These are phyloP conservation scores for Pica pica DNA, from an alignment of 2,113 vertebrate species.

Conservation along the genomic window DNA sequence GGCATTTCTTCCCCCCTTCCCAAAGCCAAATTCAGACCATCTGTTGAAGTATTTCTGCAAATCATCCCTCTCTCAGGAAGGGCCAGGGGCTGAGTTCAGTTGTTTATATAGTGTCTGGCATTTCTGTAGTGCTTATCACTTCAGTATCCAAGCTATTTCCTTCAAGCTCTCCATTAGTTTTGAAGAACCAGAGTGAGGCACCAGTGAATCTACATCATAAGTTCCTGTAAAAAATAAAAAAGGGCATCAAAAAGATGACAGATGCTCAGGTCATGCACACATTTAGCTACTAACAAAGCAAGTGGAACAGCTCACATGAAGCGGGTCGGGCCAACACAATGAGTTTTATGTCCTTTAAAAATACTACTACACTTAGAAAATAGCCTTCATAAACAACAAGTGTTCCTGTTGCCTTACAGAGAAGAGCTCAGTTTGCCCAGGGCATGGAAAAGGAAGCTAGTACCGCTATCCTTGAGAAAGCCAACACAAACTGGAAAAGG, in stretches of 20 bases:
- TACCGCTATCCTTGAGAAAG: neutral
- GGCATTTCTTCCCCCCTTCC: neutral
- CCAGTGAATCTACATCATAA: neutral
- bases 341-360: neutral
- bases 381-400: neutral
- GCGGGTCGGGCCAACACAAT: neutral
- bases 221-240: neutral
- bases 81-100: neutral
- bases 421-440: neutral
- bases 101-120: constrained; percentile 8
- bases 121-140: neutral
- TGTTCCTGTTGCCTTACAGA: neutral
- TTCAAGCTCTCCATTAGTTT: neutral
- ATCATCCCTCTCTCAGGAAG: neutral
- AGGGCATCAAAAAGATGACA: neutral
- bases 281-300: neutral
- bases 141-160: neutral
- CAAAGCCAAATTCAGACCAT: constrained; percentile 40
- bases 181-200: neutral
- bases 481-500: neutral
- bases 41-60: constrained; percentile 43
- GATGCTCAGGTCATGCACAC: neutral
- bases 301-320: neutral
- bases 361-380: neutral
- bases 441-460: neutral